phyloP scores from a whole-genome alignment of 2,888 invertebrate genomes.

The Drosophila mulleri region DNA sequence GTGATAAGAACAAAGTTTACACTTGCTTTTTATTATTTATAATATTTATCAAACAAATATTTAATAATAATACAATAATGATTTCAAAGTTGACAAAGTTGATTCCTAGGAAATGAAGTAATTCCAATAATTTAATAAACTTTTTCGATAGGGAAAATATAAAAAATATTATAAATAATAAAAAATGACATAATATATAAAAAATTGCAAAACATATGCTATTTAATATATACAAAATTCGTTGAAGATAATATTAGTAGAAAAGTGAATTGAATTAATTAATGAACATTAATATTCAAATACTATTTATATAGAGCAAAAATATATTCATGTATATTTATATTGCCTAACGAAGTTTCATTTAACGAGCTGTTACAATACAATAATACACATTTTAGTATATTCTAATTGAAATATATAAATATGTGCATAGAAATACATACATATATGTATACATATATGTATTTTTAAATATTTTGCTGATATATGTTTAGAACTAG shows the following conservation, averaged over 20 bases:
- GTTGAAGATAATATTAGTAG: no score
- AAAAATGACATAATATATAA: no score
- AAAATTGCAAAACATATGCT: no score
- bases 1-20: slow-evolving; percentile 30
- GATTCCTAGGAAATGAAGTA: neutral
- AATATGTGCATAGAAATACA: neutral
- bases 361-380: neutral
- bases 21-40: neutral
- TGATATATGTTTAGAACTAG: slow-evolving; percentile 5
- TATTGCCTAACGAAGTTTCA: neutral
- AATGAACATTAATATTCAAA: no score
- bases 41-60: slow-evolving; percentile 1
- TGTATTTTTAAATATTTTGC: neutral
- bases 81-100: no score
- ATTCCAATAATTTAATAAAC: neutral
- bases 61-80: neutral
- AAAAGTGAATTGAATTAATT: no score
- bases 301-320: no score
- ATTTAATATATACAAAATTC: no score
- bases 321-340: neutral
- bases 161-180: neutral
- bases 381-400: neutral
- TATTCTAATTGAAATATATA: neutral
- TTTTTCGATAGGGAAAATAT: neutral
- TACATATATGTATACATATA: neutral